phyloP scores from a whole-genome alignment of 2,113 vertebrate genomes.

The Chaetodon auriga region DNA sequence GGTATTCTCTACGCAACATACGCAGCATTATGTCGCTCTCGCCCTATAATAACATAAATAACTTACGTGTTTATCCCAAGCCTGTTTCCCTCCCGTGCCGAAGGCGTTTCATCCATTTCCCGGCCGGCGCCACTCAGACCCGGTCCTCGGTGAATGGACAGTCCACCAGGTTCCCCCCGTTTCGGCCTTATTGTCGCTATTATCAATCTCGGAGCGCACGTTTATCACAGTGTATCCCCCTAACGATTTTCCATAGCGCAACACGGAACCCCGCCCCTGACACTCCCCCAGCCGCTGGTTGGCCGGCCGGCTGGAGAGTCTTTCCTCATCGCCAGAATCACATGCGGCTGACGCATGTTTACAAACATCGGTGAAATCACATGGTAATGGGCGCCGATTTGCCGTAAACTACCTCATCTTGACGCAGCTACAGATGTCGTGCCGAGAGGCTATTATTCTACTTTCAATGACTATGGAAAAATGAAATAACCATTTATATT shows the following conservation, averaged over 20 bases:
- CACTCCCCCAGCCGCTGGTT: slow-evolving; percentile 83
- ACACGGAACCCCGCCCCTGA: slow-evolving; percentile 76
- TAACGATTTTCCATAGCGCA: slow-evolving; percentile 85
- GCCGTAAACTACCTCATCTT: slow-evolving; percentile 76
- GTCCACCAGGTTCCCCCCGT: slow-evolving; percentile 40
- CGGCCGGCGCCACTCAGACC: slow-evolving; percentile 10
- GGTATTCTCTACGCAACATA: slow-evolving; percentile 76
- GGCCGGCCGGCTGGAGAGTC: slow-evolving; percentile 61
- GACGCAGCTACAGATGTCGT: slow-evolving; percentile 71
- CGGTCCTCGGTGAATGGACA: slow-evolving; percentile 23
- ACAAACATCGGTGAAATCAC: slow-evolving; percentile 87
- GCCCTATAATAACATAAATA: slow-evolving; percentile 47
- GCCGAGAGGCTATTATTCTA: neutral
- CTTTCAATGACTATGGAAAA: neutral
- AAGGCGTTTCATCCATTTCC: slow-evolving; percentile 4
- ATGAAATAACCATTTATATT: neutral
- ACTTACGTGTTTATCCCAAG: slow-evolving; percentile 73
- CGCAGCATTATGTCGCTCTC: slow-evolving; percentile 63
- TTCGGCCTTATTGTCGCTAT: slow-evolving; percentile 56
- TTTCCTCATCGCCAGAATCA: slow-evolving; percentile 80
- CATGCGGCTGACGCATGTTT: slow-evolving; percentile 89
- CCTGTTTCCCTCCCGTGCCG: slow-evolving; percentile 4
- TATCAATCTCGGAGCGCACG: slow-evolving; percentile 67
- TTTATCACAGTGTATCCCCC: slow-evolving; percentile 72
- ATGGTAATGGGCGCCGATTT: slow-evolving; percentile 74